A percentile compares a stretch with the other conserved stretches of the same genome.
phyloP scores from a whole-genome alignment of 2,113 vertebrate genomes.

The Tiliqua scincoides region DNA sequence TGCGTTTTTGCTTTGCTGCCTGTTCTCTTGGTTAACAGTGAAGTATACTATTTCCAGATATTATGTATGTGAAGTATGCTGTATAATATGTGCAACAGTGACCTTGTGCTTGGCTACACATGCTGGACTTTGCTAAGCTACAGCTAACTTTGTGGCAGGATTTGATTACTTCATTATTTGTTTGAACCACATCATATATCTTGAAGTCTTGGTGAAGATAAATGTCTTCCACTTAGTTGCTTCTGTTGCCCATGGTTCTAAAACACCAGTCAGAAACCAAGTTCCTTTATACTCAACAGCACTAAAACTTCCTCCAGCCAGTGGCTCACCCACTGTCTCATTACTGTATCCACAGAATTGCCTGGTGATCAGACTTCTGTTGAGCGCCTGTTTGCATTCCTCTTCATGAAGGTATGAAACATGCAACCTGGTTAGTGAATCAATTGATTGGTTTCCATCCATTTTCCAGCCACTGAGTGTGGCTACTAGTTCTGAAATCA shows the following conservation, averaged over 20 bases:
- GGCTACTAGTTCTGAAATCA: constrained; percentile 77
- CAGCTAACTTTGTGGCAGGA: background rate
- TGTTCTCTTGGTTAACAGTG: background rate
- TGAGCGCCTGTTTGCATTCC: constrained; percentile 76
- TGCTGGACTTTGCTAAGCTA: background rate
- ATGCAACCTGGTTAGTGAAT: background rate
- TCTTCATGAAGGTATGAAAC: constrained; percentile 74
- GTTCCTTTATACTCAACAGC: constrained; percentile 78
- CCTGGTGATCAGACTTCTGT: constrained; percentile 82
- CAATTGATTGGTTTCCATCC: background rate
- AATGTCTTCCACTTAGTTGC: constrained; percentile 48
- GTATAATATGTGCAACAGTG: background rate
- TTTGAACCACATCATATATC: constrained; percentile 84
- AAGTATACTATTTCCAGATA: background rate
- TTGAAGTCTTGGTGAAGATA: constrained; percentile 85
- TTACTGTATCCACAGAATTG: constrained; percentile 81
- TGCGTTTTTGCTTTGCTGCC: background rate
- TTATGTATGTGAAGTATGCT: too few species aligned
- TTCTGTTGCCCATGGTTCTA: constrained; percentile 59
- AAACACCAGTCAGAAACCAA: constrained; percentile 87
- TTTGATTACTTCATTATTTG: constrained; percentile 57
- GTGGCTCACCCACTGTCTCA: accelerated
- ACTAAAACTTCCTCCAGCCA: constrained; percentile 77
- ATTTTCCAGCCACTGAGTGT: constrained; percentile 60
- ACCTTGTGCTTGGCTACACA: background rate